Conservation (phyloP, 2,113 vertebrate species). For the Pionites leucogaster region DNA sequence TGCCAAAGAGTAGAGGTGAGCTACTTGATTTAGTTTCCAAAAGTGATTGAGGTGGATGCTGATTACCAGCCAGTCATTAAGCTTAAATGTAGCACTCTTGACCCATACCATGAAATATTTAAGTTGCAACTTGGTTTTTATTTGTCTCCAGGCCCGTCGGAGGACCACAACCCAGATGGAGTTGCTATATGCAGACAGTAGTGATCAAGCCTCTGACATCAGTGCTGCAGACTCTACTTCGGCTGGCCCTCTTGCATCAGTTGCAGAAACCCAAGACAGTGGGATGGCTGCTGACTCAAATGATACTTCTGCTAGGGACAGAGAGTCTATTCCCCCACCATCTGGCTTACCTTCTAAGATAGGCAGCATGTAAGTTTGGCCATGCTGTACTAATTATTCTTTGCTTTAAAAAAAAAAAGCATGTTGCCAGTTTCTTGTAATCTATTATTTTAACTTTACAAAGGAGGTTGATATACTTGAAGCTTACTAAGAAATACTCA, state of each 20-base stretch:
- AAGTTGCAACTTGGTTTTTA: neutral
- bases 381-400: constrained; percentile 70
- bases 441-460: constrained; percentile 12
- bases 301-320: constrained; percentile 79
- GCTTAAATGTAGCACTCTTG: neutral
- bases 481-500: constrained; percentile 44
- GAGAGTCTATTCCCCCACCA: constrained; percentile 77
- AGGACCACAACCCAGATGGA: constrained; percentile 98
- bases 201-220: constrained; percentile 78
- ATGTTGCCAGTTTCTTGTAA: constrained; percentile 65
- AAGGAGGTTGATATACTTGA: neutral
- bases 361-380: constrained; percentile 87
- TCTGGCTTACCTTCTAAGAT: constrained; percentile 82
- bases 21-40: neutral
- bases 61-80: neutral
- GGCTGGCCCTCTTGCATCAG: constrained; percentile 71
- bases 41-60: neutral
- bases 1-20: neutral
- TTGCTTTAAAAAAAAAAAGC: constrained; percentile 55
- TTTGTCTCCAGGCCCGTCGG: constrained; percentile 85
- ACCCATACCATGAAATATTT: neutral
- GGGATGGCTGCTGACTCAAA: constrained; percentile 67
- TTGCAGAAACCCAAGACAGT: constrained; percentile 77
- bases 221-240: constrained; percentile 76
- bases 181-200: constrained; percentile 89